Base-by-base conservation (phyloP, 30 jellyfish, hydroid and myxozoan genomes). In the Sanderia malayensis region DNA sequence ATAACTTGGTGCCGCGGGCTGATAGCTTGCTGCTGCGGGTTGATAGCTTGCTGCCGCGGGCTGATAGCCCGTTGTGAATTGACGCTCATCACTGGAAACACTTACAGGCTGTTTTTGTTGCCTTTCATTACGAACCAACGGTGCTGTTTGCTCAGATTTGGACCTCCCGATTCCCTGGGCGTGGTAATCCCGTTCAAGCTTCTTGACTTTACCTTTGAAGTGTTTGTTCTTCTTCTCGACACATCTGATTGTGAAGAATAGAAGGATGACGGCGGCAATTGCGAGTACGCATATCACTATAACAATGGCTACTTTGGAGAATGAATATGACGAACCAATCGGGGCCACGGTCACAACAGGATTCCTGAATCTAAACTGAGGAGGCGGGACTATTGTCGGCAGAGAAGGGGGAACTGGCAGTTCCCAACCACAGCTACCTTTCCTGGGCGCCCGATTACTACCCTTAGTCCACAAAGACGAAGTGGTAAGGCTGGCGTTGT, bases 331-430 rank as follows among this genome's bases (percentile, higher is more conserved):
- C 21, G 82, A 30, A 30, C 81, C 96, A 44, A 70, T 59, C 1
- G 83, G 90, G 47, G 85, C 86, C n/a, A 76, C 88, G 21, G 92
- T 82, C 52, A 70, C 70, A 17, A 67, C 88, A 18, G 94, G 84
- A 33, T 68, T 82, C 28, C 76, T 46, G 76, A 82, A 65, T 10
- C 46, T 71, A 72, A 82, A 82, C 82, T 82, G 94, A 34, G 64
- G 94, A 15, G 94, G 94, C 28, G 85, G 75, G n/a, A 82, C 21
- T 15, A 82, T 55, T 30, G 94, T 73, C 15, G 86, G 94, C 70
- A 82, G 63, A 11, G 94, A 82, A 15, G 86, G 82, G 34, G 94
- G 94, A 1, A 61, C 32, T 2, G 86, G 82, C 46, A 82, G 70
- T 31, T 41, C 0, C 4, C 71, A 28, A 0, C 86, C 84, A 45